These are phyloP conservation scores for Ips nitidus DNA, from an alignment of 1,140 invertebrate species.

Conservation along the genomic window DNA sequence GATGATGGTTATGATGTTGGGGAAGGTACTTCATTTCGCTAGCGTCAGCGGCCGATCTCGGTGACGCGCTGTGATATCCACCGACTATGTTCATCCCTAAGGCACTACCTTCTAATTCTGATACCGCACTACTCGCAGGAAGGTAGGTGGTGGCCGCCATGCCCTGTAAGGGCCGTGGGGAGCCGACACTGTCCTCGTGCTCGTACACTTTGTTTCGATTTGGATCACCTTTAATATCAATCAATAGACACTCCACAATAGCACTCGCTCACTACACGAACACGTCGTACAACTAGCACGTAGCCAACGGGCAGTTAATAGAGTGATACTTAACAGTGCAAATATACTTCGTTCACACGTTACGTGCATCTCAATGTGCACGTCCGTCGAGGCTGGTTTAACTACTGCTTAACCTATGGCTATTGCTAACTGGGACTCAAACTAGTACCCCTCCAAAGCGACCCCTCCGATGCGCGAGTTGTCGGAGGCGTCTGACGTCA, in stretches of 20 bases:
- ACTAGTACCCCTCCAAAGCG: slow-evolving; percentile 32
- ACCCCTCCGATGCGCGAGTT: slow-evolving; percentile 41
- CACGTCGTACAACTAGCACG: slow-evolving; percentile 1
- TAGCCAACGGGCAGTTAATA: too few relatives aligned
- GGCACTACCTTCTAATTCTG: slow-evolving; percentile 76
- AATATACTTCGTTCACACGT: slow-evolving; percentile 45
- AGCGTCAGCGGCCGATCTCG: slow-evolving; percentile 75
- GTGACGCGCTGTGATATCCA: slow-evolving; percentile 72
- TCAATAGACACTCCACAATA: slow-evolving; percentile 3
- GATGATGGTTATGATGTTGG: slow-evolving; percentile 76
- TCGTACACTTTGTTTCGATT: slow-evolving; percentile 54
- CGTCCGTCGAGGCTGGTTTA: slow-evolving; percentile 52
- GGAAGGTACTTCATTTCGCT: slow-evolving; percentile 94
- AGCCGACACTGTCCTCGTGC: slow-evolving; percentile 61
- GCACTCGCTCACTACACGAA: neutral
- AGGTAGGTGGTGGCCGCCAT: slow-evolving; percentile 87
- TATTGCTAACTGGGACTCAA: slow-evolving; percentile 28
- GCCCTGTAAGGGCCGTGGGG: slow-evolving; percentile 63
- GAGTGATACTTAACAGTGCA: neutral
- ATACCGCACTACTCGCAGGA: slow-evolving; percentile 70
- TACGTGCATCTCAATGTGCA: slow-evolving; percentile 56
- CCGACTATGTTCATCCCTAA: slow-evolving; percentile 71
- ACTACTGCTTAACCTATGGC: slow-evolving; percentile 45
- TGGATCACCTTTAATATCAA: slow-evolving; percentile 45
- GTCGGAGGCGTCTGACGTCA: slow-evolving; percentile 48